Conservation (phyloP, 2,113 vertebrate species). For the Catharus minimus region DNA sequence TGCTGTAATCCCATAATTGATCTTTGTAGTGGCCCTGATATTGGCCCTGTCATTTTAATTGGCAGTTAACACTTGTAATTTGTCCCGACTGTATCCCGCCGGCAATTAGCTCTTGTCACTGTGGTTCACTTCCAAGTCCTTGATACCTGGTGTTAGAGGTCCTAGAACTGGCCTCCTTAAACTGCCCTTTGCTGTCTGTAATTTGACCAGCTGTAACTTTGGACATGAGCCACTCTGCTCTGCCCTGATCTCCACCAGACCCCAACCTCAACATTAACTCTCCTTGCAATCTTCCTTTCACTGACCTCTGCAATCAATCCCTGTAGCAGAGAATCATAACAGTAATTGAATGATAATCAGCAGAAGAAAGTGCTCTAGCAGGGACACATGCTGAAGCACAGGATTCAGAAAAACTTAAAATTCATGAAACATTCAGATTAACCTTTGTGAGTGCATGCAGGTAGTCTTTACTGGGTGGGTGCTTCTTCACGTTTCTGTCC, state of each 20-base stretch:
- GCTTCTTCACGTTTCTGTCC: not conserved
- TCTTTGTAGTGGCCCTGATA: slow-evolving; percentile 27
- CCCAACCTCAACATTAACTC: not conserved
- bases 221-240: not conserved
- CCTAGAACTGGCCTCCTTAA: not conserved
- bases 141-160: slow-evolving; percentile 33
- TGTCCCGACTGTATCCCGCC: not conserved
- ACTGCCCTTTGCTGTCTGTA: not conserved
- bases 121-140: slow-evolving; percentile 22
- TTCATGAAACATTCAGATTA: not conserved
- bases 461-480: not conserved
- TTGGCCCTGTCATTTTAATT: slow-evolving; percentile 46
- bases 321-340: not conserved
- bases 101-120: slow-evolving; percentile 41
- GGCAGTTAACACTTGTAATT: slow-evolving; percentile 57
- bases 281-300: slow-evolving; percentile 3
- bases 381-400: not conserved
- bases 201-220: not conserved
- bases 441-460: not conserved
- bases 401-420: not conserved
- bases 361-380: not conserved
- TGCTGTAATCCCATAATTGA: slow-evolving; percentile 38
- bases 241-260: not conserved
- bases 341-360: not conserved
- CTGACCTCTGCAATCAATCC: slow-evolving; percentile 27